Base-by-base conservation (phyloP, 1,140 invertebrate genomes). In the Myzus persicae region DNA sequence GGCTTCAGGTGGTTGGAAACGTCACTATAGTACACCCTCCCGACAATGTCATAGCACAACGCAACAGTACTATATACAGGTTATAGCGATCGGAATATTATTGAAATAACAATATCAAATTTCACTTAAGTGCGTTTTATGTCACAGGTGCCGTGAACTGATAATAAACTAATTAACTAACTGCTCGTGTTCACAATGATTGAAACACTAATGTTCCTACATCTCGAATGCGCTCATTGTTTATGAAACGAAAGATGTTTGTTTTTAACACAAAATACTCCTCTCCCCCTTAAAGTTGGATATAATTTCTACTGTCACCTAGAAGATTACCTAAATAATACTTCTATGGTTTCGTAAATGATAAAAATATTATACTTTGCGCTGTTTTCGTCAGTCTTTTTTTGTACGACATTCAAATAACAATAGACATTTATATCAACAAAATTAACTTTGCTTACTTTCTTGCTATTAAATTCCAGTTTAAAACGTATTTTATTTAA, bases 151-250 rank as follows among this genome's bases (percentile, higher is more conserved):
- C 31, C 31, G 11, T n/a, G 36, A 76, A 76, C 59, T 76, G 36
- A 76, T 76, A 76, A 76, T 76, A 76, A 76, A 76, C n/a, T 76
- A 76, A 76, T 76, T 76, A 76, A n/a, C 59, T 76, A 76, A 6
- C 1, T 4, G 31, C n/a, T 5, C 14, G n/a, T 76, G n/a, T 76
- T 76, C 36, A 76, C 59, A 76, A 76, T 76, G 59, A n/a, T 76
- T 14, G 31, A 76, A 76, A 36, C 31, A 76, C 1, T 14, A 76
- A 76, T 76, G 31, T 76, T 76, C 18, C n/a, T 36, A 76, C 59
- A 76, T n/a, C 14, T 76, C 59, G 59, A 76, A n/a, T n/a, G 14
- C 31, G 14, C 31, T 18, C 18, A 76, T n/a, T 76, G 59, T 31
- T 76, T 5, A 18, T 5, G 59, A 76, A 18, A 76, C 11, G 5